Conservation (phyloP, 2,888 invertebrate genomes). For the Xestia c-nigrum region DNA sequence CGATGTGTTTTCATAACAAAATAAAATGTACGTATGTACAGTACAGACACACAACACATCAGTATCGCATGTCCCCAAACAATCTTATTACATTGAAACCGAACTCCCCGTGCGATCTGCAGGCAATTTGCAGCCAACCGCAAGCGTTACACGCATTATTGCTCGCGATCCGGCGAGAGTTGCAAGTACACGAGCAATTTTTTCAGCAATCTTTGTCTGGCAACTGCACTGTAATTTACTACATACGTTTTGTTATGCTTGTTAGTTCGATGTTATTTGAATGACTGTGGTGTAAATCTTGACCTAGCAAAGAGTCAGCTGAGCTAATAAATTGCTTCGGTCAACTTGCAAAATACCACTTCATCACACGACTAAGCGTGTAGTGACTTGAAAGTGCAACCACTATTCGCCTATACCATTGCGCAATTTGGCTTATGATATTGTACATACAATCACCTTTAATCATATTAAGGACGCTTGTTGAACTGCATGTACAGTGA, state of each 20-base stretch:
- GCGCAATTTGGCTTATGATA: background rate
- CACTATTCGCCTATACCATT: background rate
- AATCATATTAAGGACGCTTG: too few relatives aligned
- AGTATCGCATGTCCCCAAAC: slow-evolving; percentile 41
- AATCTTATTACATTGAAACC: slow-evolving; percentile 52
- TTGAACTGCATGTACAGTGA: background rate
- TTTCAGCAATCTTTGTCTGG: background rate
- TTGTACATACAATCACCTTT: too few relatives aligned
- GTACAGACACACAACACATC: background rate
- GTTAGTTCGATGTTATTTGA: too few relatives aligned
- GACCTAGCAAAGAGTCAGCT: too few relatives aligned
- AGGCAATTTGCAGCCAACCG: slow-evolving; percentile 63
- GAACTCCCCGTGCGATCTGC: slow-evolving; percentile 51
- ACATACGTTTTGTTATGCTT: too few relatives aligned
- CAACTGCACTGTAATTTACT: background rate
- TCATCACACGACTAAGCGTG: background rate
- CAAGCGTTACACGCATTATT: slow-evolving; percentile 55
- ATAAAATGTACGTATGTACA: background rate
- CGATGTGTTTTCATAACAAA: background rate
- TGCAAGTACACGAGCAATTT: slow-evolving; percentile 18
- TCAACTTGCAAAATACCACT: too few relatives aligned
- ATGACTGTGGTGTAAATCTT: too few relatives aligned
- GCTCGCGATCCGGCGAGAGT: slow-evolving; percentile 22
- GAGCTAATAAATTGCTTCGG: too few relatives aligned
- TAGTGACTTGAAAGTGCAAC: background rate